Base-by-base conservation (phyloP, 2,888 invertebrate genomes). In the Zeuzera pyrina region DNA sequence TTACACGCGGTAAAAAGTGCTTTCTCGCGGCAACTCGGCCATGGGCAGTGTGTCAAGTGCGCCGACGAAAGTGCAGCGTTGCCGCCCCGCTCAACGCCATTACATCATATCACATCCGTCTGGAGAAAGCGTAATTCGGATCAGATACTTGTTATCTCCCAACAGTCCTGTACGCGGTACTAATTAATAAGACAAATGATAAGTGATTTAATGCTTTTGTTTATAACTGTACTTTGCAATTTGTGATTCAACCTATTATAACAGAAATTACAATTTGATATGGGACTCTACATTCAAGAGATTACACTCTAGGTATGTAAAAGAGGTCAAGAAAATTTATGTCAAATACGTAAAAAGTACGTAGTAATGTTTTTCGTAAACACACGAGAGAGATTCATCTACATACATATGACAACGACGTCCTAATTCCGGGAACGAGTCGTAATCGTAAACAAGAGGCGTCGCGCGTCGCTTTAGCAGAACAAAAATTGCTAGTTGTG, bases 1-100 rank as follows among this genome's bases (percentile, higher is more conserved):
- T 72, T 76, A 35, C 37, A 30, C 63, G 68, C 61, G 67, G 77
- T 77, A 78, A 78, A 78, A 77, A 78, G 78, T 76, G 74, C 77
- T 81, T 79, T 79, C 78, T 70, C 74, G 77, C 59, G 69, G 71
- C 66, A 77, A 76, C 62, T 76, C 77, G 83, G 84, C 81, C 84
- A 84, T 63, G 83, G 84, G 69, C 84, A 84, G 65, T 79, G 72
- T 83, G 84, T 84, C 83, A 84, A 83, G 84, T 74, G 78, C 81
- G 69, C 49, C 70, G 71, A 70, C 64, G 79, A 81, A 79, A 79
- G 81, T 78, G 70, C 77, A 68, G 65, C 69, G 77, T 69, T 72
- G 76, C 69, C 67, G 64, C 50, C 58, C 58, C 64, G 65, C 63
- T 43, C 53, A 35, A 45, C 52, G 6, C 15, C n/a, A 8, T 54